Percentiles rank a stretch among this genome's conserved stretches.
Conservation (phyloP, 2,797 vertebrate species). For the Argentina silus region DNA sequence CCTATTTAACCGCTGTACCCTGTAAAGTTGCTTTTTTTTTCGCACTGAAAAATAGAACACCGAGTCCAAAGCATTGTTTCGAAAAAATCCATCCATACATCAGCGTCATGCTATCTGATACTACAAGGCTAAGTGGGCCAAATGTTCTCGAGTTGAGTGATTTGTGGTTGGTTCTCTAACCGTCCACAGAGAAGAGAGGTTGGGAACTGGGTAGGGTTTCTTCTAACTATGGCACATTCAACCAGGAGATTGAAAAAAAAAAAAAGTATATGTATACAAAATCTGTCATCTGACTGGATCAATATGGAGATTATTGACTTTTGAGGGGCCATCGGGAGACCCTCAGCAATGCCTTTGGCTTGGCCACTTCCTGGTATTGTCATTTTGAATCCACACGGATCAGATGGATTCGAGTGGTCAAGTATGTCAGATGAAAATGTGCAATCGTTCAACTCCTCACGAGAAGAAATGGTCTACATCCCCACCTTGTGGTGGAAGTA, state of each 20-base stretch:
- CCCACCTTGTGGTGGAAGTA: constrained; percentile 52
- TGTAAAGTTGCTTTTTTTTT: constrained; percentile 32
- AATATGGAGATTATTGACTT: neutral
- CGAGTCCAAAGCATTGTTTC: constrained; percentile 22
- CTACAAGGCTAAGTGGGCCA: neutral
- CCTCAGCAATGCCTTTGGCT: neutral
- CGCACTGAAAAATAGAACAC: constrained; percentile 23
- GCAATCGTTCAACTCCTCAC: neutral
- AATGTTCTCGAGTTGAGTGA: neutral
- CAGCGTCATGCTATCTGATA: constrained; percentile 32
- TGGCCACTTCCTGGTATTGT: neutral
- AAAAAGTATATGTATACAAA: neutral
- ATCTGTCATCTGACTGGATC: neutral
- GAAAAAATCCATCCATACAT: constrained; percentile 12
- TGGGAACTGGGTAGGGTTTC: no score
- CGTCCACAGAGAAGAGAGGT: neutral
- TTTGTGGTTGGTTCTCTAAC: neutral
- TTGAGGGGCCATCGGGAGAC: neutral
- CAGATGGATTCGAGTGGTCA: neutral
- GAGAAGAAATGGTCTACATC: constrained; percentile 11
- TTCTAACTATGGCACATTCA: no score
- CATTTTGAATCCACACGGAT: neutral
- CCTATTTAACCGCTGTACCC: constrained; percentile 25
- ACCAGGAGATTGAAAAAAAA: no score
- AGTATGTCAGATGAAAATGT: neutral